phyloP scores from a whole-genome alignment of 2,888 invertebrate genomes.

The Drosophila merina region DNA sequence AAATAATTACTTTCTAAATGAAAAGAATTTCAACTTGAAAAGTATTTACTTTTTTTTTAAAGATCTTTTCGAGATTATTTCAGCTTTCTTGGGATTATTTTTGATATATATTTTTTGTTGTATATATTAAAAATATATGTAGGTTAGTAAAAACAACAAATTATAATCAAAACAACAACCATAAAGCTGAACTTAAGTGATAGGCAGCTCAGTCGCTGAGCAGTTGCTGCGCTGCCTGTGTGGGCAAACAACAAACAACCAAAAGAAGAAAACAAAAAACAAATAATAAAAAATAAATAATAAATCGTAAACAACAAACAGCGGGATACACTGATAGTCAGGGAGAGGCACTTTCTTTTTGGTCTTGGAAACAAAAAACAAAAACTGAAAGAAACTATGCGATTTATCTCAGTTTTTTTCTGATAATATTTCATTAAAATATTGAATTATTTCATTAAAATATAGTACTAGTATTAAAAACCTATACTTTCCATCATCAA shows the following conservation, averaged over 20 bases:
- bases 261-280: background rate
- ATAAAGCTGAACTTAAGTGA: background rate
- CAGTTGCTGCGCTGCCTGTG: background rate
- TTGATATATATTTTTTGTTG: background rate
- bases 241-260: slow-evolving; percentile 5
- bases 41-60: too few relatives aligned
- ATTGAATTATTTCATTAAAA: too few relatives aligned
- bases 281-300: background rate
- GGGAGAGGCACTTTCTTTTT: background rate
- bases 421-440: too few relatives aligned
- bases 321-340: background rate
- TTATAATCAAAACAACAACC: background rate
- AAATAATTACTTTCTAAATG: too few relatives aligned
- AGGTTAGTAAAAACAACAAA: slow-evolving; percentile 5
- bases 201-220: background rate
- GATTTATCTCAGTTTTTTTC: background rate
- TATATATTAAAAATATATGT: background rate
- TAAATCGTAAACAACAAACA: background rate
- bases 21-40: too few relatives aligned
- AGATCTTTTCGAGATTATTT: background rate
- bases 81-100: background rate
- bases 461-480: too few relatives aligned
- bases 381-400: too few relatives aligned
- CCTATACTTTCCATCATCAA: too few relatives aligned
- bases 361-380: too few relatives aligned